phyloP scores from a whole-genome alignment of 2,888 invertebrate genomes.

The Heliconius ethilla region DNA sequence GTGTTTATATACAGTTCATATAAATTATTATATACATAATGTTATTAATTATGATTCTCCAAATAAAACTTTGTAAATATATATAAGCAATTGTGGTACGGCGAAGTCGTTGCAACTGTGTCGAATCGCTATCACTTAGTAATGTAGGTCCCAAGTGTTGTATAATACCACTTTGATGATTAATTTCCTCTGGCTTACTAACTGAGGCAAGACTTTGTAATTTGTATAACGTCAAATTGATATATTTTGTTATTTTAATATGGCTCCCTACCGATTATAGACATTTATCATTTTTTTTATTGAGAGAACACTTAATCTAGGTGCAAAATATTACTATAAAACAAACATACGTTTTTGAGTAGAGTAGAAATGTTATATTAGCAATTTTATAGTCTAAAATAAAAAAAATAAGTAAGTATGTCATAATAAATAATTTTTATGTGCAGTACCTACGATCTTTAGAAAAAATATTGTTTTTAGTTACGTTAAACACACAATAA shows the following conservation, averaged over 20 bases:
- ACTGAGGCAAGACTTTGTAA: constrained; percentile 1
- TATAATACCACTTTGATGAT: constrained; percentile 17
- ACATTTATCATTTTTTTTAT: neutral
- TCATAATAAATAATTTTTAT: neutral
- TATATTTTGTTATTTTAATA: constrained; percentile 10
- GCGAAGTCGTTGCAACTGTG: neutral
- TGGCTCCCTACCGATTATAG: neutral
- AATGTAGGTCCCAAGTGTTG: constrained; percentile 2
- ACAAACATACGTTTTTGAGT: neutral
- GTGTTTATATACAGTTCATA: too few relatives aligned
- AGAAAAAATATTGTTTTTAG: neutral
- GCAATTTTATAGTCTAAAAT: neutral
- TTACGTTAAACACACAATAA: neutral
- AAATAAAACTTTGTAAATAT: constrained; percentile 3
- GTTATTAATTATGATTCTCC: too few relatives aligned
- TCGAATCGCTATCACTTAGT: neutral
- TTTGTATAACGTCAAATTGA: constrained; percentile 15
- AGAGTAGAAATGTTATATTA: neutral
- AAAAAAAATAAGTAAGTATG: neutral
- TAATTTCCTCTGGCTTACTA: constrained; percentile 14
- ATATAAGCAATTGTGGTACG: neutral
- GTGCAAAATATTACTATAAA: neutral
- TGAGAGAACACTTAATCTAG: neutral
- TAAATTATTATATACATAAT: too few relatives aligned
- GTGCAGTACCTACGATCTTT: neutral